phyloP scores from a whole-genome alignment of 2,888 invertebrate genomes.

The Agrotis ipsilon region DNA sequence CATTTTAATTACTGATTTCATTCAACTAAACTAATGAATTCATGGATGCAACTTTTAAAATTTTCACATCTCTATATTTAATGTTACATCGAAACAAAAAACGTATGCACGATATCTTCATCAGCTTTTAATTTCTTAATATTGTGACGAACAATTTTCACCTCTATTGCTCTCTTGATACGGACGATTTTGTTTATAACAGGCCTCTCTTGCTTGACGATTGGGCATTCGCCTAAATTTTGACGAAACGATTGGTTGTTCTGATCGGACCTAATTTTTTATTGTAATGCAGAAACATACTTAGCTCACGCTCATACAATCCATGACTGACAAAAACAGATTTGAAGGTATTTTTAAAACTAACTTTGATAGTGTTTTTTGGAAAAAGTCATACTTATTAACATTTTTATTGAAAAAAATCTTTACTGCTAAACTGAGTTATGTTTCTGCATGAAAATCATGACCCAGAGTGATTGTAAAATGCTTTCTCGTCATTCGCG shows the following conservation, averaged over 20 bases:
- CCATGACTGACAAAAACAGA: constrained; percentile 14
- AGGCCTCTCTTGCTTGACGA: constrained; percentile 59
- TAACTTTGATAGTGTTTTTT: constrained; percentile 31
- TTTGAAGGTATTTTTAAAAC: constrained; percentile 24
- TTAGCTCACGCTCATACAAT: constrained; percentile 17
- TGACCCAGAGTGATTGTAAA: constrained; percentile 19
- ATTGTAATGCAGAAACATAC: constrained; percentile 43
- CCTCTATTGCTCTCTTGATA: constrained; percentile 74
- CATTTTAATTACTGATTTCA: constrained; percentile 47
- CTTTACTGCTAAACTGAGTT: not conserved
- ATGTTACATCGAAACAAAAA: constrained; percentile 53
- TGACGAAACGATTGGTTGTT: constrained; percentile 31
- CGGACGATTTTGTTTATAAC: constrained; percentile 59
- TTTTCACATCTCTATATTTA: constrained; percentile 29
- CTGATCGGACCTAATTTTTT: constrained; percentile 24
- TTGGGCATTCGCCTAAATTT: constrained; percentile 45
- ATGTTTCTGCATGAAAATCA: constrained; percentile 32
- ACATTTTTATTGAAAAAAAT: not conserved
- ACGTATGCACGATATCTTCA: constrained; percentile 51
- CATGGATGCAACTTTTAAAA: constrained; percentile 34
- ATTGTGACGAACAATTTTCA: constrained; percentile 61
- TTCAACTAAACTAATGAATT: constrained; percentile 29
- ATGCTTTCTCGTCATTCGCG: constrained; percentile 53
- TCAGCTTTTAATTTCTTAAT: constrained; percentile 52
- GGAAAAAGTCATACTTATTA: constrained; percentile 14